These are phyloP conservation scores for Aspidiotus rigidus DNA, from an alignment of 2,888 invertebrate genomes.

Conservation along the genomic window DNA sequence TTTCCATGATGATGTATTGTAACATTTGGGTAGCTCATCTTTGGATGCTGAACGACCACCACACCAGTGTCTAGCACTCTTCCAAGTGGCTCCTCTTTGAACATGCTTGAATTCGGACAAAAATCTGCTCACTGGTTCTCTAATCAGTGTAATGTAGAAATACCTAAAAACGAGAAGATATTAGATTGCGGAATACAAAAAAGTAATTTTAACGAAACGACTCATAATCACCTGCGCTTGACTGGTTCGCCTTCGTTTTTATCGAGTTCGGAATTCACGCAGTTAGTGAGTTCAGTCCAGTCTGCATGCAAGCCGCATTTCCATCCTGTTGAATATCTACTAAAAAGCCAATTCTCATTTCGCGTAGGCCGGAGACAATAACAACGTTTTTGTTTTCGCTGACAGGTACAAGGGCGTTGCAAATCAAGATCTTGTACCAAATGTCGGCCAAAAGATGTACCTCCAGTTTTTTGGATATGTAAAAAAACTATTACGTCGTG, in stretches of 20 bases:
- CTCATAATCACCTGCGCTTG: constrained; percentile 51
- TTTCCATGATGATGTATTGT: constrained; percentile 67
- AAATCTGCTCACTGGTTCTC: constrained; percentile 88
- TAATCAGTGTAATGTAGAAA: constrained; percentile 89
- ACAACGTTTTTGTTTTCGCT: constrained; percentile 76
- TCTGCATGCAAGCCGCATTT: constrained; percentile 96
- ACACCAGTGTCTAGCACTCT: constrained; percentile 58
- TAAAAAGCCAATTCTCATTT: constrained; percentile 95
- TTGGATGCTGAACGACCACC: constrained; percentile 64
- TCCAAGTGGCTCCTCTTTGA: constrained; percentile 93
- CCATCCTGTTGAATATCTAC: constrained; percentile 94
- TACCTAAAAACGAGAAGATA: constrained; percentile 53
- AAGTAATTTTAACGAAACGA: not conserved
- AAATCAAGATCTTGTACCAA: constrained; percentile 89
- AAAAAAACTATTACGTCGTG: constrained; percentile 96
- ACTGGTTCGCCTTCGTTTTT: constrained; percentile 75
- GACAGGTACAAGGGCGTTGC: constrained; percentile 88
- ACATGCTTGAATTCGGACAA: constrained; percentile 96
- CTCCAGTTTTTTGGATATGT: constrained; percentile 98
- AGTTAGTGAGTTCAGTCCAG: constrained; percentile 91
- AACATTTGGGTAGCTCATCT: constrained; percentile 76
- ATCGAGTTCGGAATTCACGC: constrained; percentile 84
- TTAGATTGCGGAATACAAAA: not conserved
- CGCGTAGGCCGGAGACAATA: constrained; percentile 85
- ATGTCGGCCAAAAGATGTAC: constrained; percentile 93